A percentile compares a stretch with the other conserved stretches of the same genome.
phyloP scores from a whole-genome alignment of 2,797 vertebrate species.

The Trachops cirrhosus region DNA sequence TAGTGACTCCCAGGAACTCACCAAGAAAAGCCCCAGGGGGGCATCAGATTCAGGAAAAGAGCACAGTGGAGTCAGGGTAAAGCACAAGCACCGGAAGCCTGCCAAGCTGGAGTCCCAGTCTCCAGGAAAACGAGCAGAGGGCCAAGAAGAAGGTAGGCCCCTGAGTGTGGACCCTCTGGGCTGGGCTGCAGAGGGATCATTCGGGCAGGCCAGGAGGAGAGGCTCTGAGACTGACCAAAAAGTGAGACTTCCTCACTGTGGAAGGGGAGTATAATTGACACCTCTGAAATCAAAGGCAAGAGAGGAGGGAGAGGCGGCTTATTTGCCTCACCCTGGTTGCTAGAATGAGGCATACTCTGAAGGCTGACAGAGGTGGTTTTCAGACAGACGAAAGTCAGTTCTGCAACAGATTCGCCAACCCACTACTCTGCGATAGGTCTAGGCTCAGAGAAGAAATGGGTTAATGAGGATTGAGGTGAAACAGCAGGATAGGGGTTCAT shows the following conservation, averaged over 20 bases:
- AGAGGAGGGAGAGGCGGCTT: neutral
- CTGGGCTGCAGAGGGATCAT: neutral
- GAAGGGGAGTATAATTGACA: neutral
- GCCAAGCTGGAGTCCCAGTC: slow-evolving; percentile 77
- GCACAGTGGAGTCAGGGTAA: slow-evolving; percentile 80
- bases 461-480: slow-evolving; percentile 15
- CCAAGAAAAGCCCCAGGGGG: slow-evolving; percentile 73
- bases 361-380: neutral
- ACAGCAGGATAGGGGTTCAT: neutral
- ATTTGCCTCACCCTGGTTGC: neutral
- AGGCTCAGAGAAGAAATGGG: neutral
- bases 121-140: slow-evolving; percentile 62
- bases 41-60: slow-evolving; percentile 76
- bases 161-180: neutral
- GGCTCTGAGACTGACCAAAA: neutral
- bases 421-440: neutral
- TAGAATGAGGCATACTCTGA: neutral
- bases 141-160: slow-evolving; percentile 82
- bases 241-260: neutral
- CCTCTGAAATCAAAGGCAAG: neutral
- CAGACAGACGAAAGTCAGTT: neutral
- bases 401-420: neutral
- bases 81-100: slow-evolving; percentile 83
- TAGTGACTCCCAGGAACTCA: slow-evolving; percentile 66
- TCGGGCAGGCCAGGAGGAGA: neutral